These are phyloP conservation scores for Aix galericulata DNA, from an alignment of 2,113 vertebrate genomes.

Conservation along the genomic window DNA sequence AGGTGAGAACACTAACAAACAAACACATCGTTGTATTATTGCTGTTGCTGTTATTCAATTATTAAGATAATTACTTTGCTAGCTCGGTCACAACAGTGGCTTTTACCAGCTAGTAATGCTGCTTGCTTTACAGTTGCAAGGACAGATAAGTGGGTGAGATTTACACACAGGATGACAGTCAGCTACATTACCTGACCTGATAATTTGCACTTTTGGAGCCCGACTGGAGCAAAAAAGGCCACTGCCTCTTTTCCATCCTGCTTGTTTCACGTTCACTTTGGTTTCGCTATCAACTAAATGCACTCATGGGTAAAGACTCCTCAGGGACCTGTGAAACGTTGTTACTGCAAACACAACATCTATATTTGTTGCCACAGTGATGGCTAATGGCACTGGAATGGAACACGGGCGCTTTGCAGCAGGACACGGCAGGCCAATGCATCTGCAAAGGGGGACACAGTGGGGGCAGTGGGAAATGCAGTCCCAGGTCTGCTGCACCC, in stretches of 20 bases:
- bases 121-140: not conserved
- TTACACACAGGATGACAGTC: not conserved
- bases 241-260: constrained; percentile 5
- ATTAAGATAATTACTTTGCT: constrained; percentile 29
- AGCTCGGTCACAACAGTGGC: not conserved
- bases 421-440: not conserved
- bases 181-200: not conserved
- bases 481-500: accelerated
- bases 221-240: not conserved
- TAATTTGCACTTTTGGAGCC: not conserved
- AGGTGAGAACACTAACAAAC: not conserved
- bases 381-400: constrained; percentile 7
- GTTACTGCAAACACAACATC: constrained; percentile 11
- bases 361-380: constrained; percentile 51
- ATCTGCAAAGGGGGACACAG: not conserved
- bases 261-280: constrained; percentile 32
- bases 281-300: constrained; percentile 47
- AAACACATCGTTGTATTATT: not conserved
- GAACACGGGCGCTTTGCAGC: not conserved
- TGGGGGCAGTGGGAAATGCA: no score
- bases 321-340: not conserved
- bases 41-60: not conserved
- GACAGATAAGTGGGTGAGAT: not conserved
- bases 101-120: not conserved
- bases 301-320: constrained; percentile 67